Evolutionary conservation across 2,888 invertebrate genomes (phyloP).

Genomic region (Diabrotica balteata): DNA sequence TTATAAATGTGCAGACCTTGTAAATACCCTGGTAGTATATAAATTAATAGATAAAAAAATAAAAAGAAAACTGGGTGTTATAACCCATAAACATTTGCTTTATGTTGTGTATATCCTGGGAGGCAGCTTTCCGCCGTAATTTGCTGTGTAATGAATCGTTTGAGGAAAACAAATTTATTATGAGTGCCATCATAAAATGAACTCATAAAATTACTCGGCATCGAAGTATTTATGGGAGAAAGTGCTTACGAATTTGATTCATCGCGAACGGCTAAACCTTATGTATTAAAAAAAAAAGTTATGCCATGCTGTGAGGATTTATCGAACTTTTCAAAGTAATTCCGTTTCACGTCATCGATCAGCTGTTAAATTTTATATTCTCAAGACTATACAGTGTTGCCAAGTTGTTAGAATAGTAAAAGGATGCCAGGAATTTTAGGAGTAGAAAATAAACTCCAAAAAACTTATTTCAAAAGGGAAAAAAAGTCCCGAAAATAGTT

Average conservation of each 20-base stretch:
- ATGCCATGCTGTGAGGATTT: neutral
- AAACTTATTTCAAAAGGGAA: too few species aligned
- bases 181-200: conserved; percentile 24
- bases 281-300: neutral
- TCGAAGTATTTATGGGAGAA: conserved; percentile 43
- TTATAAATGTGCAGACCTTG: too few species aligned
- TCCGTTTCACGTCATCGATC: neutral
- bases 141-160: conserved; percentile 21
- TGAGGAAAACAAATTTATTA: conserved; percentile 28
- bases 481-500: too few species aligned
- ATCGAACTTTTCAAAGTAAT: neutral
- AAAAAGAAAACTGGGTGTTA: too few species aligned
- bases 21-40: too few species aligned
- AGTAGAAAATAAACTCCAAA: conserved; percentile 3
- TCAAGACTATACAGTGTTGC: too few species aligned
- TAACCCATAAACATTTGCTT: neutral
- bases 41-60: too few species aligned
- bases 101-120: conserved; percentile 12
- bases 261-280: neutral
- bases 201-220: conserved; percentile 36
- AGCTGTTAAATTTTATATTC: too few species aligned
- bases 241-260: conserved; percentile 38
- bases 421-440: neutral
- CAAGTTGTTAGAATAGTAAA: too few species aligned
- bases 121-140: conserved; percentile 22